Evolutionary conservation across 2,888 invertebrate species (phyloP).

Genomic region (Halictus ligatus): DNA sequence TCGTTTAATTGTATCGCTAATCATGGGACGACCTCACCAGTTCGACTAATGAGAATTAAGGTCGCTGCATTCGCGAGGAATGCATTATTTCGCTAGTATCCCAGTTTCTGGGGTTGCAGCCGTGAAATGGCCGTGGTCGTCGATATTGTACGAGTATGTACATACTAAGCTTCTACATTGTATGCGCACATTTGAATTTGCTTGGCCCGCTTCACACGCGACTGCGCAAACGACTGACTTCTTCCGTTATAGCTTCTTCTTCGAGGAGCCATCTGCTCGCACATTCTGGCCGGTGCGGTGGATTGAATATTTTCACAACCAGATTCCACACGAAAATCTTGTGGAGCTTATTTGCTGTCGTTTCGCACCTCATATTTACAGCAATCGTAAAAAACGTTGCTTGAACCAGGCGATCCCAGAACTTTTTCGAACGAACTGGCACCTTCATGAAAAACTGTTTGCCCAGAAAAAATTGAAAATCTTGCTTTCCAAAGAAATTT

Average conservation of each 20-base stretch:
- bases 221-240: conserved; percentile 42
- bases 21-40: conserved; percentile 2
- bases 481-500: too few species aligned
- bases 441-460: neutral
- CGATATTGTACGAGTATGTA: neutral
- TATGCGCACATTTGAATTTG: conserved; percentile 60
- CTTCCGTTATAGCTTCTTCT: conserved; percentile 65
- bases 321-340: conserved; percentile 3
- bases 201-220: conserved; percentile 70
- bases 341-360: neutral
- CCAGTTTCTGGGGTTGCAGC: conserved; percentile 51
- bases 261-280: conserved; percentile 38
- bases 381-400: neutral
- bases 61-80: conserved; percentile 51
- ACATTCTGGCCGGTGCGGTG: conserved; percentile 22
- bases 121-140: conserved; percentile 42
- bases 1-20: conserved; percentile 15
- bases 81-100: conserved; percentile 42
- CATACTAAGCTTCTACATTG: conserved; percentile 33
- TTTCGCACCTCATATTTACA: conserved; percentile 11
- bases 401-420: neutral
- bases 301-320: conserved; percentile 30
- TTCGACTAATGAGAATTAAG: conserved; percentile 50
- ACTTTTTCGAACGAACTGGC: neutral
- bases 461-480: too few species aligned